A percentile compares a stretch with the other conserved stretches of the same genome.
phyloP scores from a whole-genome alignment of 64 coral and sea anemone genomes.

The Montipora capricornis region DNA sequence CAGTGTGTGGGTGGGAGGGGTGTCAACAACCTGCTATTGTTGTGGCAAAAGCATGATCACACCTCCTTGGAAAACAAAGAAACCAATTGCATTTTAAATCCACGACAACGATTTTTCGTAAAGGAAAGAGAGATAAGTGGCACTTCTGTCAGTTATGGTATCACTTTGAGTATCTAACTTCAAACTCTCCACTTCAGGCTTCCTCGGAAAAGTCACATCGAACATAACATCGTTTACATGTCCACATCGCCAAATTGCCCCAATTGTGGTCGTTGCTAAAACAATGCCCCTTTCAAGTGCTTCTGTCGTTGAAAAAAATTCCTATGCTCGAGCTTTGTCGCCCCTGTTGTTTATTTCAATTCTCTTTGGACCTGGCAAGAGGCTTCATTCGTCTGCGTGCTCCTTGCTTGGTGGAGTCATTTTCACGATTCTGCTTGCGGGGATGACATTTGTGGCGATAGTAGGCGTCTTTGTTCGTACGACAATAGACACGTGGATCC shows the following conservation, averaged over 20 bases:
- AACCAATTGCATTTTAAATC: background rate
- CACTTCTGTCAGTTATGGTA: too few species aligned
- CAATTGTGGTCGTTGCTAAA: too few species aligned
- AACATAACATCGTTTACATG: background rate
- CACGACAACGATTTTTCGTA: too few species aligned
- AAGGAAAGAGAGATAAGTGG: too few species aligned
- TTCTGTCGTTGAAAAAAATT: slow-evolving; percentile 60
- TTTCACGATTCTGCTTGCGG: slow-evolving; percentile 50
- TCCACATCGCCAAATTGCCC: background rate
- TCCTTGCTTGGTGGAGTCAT: slow-evolving; percentile 37
- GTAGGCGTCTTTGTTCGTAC: slow-evolving; percentile 92
- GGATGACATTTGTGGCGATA: slow-evolving; percentile 83
- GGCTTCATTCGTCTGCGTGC: slow-evolving; percentile 34
- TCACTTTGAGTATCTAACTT: too few species aligned
- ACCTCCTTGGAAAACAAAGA: background rate
- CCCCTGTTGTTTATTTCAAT: slow-evolving; percentile 59
- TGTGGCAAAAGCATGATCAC: background rate
- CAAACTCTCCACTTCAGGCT: too few species aligned
- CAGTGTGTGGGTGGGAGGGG: background rate
- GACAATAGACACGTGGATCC: slow-evolving; percentile 96
- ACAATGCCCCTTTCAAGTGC: slow-evolving; percentile 66
- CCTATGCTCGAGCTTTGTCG: slow-evolving; percentile 69
- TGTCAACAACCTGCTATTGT: background rate
- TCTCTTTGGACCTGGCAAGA: slow-evolving; percentile 80
- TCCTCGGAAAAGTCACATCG: background rate